phyloP scores from a whole-genome alignment of 1,140 invertebrate genomes.

The Drosophila kohkoa region DNA sequence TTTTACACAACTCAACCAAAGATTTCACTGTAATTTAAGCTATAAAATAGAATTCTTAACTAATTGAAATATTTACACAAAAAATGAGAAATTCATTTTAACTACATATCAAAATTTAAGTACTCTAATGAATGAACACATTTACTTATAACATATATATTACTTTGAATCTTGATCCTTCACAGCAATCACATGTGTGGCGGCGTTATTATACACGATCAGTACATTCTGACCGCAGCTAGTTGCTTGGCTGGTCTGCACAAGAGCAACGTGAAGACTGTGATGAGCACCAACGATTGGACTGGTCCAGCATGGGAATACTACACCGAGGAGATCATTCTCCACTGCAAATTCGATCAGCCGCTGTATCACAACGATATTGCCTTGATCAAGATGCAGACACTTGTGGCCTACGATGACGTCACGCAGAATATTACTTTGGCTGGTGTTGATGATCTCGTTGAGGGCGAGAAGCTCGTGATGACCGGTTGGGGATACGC shows the following conservation, averaged over 20 bases:
- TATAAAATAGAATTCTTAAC: no score
- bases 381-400: constrained; percentile 84
- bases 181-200: constrained; percentile 84
- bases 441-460: constrained; percentile 51
- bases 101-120: no score
- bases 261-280: constrained; percentile 51
- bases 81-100: no score
- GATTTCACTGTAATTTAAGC: no score
- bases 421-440: constrained; percentile 85
- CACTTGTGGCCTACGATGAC: constrained; percentile 84
- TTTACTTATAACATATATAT: not conserved
- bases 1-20: no score
- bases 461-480: constrained; percentile 72
- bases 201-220: constrained; percentile 81
- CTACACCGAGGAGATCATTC: constrained; percentile 56
- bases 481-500: constrained; percentile 86
- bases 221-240: constrained; percentile 84
- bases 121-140: no score
- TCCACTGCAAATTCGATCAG: constrained; percentile 77
- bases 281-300: constrained; percentile 77
- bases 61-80: no score
- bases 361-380: constrained; percentile 85
- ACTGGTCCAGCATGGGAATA: constrained; percentile 58
- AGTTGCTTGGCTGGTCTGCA: constrained; percentile 80
- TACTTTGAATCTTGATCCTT: not conserved